Percentiles rank a stretch among this genome's conserved stretches.
Conservation (phyloP, 2,113 vertebrate species). For the Poeciliopsis turrubarensis region DNA sequence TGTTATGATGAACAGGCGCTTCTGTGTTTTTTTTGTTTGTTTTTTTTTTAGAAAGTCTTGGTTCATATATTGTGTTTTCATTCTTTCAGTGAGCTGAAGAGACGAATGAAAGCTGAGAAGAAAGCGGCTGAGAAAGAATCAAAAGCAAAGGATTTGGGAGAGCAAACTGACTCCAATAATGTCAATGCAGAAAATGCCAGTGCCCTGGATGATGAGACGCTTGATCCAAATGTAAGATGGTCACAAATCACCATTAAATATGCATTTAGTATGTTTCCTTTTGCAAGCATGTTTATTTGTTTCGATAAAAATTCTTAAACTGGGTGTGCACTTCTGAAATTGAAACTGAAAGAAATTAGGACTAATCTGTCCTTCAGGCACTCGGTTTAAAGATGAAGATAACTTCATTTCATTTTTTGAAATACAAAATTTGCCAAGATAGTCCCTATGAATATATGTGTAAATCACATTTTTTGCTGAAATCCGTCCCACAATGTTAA, state of each 20-base stretch:
- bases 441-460: too few relatives aligned
- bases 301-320: too few relatives aligned
- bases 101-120: slow-evolving; percentile 93
- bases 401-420: too few relatives aligned
- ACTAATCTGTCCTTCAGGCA: background rate
- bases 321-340: too few relatives aligned
- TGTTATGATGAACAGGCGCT: background rate
- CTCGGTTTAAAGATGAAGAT: too few relatives aligned
- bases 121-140: slow-evolving; percentile 93
- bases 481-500: too few relatives aligned
- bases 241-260: background rate
- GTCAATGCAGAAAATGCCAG: slow-evolving; percentile 60
- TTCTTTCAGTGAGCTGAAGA: slow-evolving; percentile 89
- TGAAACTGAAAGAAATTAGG: too few relatives aligned
- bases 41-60: slow-evolving; percentile 5
- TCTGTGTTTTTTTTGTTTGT: background rate
- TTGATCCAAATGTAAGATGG: slow-evolving; percentile 92
- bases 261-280: background rate
- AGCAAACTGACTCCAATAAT: slow-evolving; percentile 74
- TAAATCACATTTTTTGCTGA: too few relatives aligned
- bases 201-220: slow-evolving; percentile 87
- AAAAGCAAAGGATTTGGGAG: slow-evolving; percentile 84
- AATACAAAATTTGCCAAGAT: too few relatives aligned
- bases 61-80: background rate
- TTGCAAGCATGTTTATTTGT: background rate